Conservation (phyloP, 1,140 invertebrate species). For the Proales similis region DNA sequence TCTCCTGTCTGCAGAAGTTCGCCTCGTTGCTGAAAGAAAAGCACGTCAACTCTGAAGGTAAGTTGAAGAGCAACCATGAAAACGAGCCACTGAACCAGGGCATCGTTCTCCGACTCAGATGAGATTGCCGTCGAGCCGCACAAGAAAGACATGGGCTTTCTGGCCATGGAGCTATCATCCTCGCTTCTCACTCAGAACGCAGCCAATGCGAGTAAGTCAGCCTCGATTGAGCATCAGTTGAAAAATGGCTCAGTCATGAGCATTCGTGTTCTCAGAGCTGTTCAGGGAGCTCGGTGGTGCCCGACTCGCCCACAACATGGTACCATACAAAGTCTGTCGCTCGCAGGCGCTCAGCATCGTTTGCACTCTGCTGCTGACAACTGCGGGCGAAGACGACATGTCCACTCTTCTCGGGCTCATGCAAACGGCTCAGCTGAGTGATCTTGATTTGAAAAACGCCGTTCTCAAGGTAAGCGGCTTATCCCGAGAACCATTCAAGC, state of each 20-base stretch:
- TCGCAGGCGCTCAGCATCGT: constrained; percentile 66
- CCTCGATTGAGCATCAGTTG: neutral
- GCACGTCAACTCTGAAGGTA: constrained; percentile 46
- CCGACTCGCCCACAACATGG: constrained; percentile 78
- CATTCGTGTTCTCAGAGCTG: constrained; percentile 55
- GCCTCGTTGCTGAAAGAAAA: constrained; percentile 69
- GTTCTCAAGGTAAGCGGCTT: constrained; percentile 66
- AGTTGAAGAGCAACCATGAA: neutral
- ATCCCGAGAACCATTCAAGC: neutral
- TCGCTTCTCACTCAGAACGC: constrained; percentile 69
- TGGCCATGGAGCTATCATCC: constrained; percentile 78
- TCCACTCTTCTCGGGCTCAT: constrained; percentile 77
- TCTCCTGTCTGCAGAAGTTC: constrained; percentile 81
- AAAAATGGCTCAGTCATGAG: neutral
- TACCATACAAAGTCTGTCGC: constrained; percentile 73
- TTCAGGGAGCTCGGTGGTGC: constrained; percentile 85
- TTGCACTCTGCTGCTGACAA: constrained; percentile 76
- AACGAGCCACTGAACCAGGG: neutral
- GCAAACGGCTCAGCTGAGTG: constrained; percentile 72
- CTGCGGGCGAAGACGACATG: constrained; percentile 90
- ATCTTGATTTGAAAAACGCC: constrained; percentile 74
- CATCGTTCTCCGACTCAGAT: neutral
- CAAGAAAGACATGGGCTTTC: constrained; percentile 62
- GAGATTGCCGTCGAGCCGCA: constrained; percentile 52
- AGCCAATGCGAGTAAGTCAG: constrained; percentile 64